A percentile compares a stretch with the other conserved stretches of the same genome.
phyloP scores from a whole-genome alignment of 1,140 invertebrate species.

The Nymphalis io region DNA sequence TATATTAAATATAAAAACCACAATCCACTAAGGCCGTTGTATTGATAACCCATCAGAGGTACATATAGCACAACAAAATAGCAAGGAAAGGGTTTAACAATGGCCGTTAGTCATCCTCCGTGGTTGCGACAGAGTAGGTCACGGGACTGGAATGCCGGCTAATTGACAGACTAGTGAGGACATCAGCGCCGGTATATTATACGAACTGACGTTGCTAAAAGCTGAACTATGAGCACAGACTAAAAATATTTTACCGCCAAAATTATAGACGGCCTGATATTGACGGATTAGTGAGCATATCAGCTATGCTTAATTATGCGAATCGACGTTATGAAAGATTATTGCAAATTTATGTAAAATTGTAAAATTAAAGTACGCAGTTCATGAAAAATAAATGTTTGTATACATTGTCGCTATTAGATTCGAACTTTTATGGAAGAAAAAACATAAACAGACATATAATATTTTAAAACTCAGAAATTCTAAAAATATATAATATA shows the following conservation, averaged over 20 bases:
- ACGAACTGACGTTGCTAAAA: slow-evolving; percentile 21
- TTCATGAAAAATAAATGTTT: too few relatives aligned
- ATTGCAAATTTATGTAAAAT: not conserved
- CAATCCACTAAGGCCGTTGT: not conserved
- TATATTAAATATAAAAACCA: too few relatives aligned
- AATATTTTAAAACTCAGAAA: too few relatives aligned
- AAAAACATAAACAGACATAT: too few relatives aligned
- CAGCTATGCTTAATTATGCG: slow-evolving; percentile 8
- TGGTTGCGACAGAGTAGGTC: slow-evolving; percentile 44
- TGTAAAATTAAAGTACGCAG: too few relatives aligned
- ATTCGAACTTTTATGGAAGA: too few relatives aligned
- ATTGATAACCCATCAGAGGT: not conserved
- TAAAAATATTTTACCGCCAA: slow-evolving; percentile 28
- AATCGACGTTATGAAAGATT: slow-evolving; percentile 8
- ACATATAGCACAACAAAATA: slow-evolving; percentile 2
- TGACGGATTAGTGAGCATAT: slow-evolving; percentile 12
- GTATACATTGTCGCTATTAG: not conserved
- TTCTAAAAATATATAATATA: too few relatives aligned
- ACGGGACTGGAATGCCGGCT: slow-evolving; percentile 58
- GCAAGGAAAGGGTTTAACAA: slow-evolving; percentile 41
- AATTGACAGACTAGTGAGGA: slow-evolving; percentile 63
- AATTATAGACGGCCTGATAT: slow-evolving; percentile 15
- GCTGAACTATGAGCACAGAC: slow-evolving; percentile 18
- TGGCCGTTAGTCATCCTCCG: slow-evolving; percentile 60
- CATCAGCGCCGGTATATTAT: slow-evolving; percentile 34